Percentiles rank a stretch among this genome's conserved stretches.
Conservation (phyloP, 1,140 invertebrate species). For the Achatina immaculata region DNA sequence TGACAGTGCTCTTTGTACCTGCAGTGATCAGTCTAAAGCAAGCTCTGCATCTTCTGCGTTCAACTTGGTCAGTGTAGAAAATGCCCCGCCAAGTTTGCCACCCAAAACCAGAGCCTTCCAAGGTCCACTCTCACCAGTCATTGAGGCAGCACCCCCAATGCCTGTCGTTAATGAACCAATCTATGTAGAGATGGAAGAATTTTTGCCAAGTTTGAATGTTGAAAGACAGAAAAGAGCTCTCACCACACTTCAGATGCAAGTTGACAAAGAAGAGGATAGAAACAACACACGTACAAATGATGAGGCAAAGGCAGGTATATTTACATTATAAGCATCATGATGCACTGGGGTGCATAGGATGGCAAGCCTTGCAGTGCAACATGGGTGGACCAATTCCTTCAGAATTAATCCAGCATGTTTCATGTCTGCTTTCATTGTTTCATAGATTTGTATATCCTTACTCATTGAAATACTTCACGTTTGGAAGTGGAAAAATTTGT, state of each 20-base stretch:
- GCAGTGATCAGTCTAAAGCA: not conserved
- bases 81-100: constrained; percentile 60
- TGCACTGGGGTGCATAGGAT: constrained; percentile 23
- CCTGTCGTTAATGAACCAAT: constrained; percentile 37
- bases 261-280: not conserved
- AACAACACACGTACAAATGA: not conserved
- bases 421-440: constrained; percentile 1
- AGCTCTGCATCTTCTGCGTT: not conserved
- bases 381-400: not conserved
- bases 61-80: not conserved
- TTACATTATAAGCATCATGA: constrained; percentile 33
- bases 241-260: not conserved
- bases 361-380: not conserved
- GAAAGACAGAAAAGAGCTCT: not conserved
- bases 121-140: constrained; percentile 58
- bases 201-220: not conserved
- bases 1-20: not conserved
- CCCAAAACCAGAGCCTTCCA: constrained; percentile 62
- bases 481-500: no score
- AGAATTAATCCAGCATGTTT: constrained; percentile 14
- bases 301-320: constrained; percentile 35
- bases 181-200: constrained; percentile 50
- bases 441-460: not conserved
- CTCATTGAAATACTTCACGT: not conserved
- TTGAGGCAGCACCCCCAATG: constrained; percentile 46